phyloP scores from a whole-genome alignment of 2,888 invertebrate genomes.

The Sminthurides aquaticus region DNA sequence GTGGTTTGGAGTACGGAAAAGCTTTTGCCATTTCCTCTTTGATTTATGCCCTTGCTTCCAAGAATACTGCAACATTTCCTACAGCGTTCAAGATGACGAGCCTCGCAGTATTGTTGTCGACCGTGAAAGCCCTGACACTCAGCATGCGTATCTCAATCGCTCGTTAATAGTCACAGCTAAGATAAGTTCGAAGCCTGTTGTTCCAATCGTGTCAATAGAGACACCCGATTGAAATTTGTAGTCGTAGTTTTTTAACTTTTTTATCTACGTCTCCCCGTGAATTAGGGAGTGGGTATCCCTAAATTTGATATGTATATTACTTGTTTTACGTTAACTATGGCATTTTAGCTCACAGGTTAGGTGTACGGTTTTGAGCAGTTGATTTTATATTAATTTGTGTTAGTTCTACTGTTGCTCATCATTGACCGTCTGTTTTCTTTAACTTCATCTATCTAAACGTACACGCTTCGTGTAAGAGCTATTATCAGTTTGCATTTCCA shows the following conservation, averaged over 20 bases:
- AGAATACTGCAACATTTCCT: conserved; percentile 97
- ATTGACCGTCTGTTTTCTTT: no score
- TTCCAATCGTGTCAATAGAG: conserved; percentile 82
- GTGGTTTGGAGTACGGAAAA: conserved; percentile 99
- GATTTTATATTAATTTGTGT: no score
- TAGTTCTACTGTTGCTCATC: no score
- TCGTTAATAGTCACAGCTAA: conserved; percentile 54
- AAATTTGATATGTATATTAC: no score
- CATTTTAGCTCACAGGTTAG: no score
- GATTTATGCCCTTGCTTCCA: conserved; percentile 89
- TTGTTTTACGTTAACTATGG: no score
- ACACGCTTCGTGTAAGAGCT: no score
- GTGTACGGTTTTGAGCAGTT: not conserved
- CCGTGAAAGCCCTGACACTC: conserved; percentile 45
- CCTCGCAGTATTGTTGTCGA: conserved; percentile 42
- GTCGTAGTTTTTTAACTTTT: not conserved
- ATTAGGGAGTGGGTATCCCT: no score
- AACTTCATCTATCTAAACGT: no score
- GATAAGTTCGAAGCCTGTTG: conserved; percentile 75
- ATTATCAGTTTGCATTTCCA: no score
- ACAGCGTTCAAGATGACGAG: conserved; percentile 58
- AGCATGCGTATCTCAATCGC: conserved; percentile 50
- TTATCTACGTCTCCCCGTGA: no score
- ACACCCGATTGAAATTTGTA: conserved; percentile 76
- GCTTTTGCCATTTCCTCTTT: conserved; percentile 92